Base-by-base conservation (phyloP, 2,888 invertebrate genomes). In the Lasioglossum leucozonium region DNA sequence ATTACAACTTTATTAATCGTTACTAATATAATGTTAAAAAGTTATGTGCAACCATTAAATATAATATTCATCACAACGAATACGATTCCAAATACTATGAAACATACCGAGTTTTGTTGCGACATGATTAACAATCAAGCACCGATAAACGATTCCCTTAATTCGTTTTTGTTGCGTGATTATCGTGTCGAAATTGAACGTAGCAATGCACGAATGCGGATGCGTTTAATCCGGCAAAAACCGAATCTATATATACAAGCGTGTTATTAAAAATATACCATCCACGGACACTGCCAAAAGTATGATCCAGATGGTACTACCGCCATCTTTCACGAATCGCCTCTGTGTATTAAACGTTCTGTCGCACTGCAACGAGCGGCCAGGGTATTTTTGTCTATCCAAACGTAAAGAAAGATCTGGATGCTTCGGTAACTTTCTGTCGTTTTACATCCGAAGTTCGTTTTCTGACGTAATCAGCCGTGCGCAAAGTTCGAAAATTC, bases 261-360 rank as follows among this genome's bases (percentile, higher is more conserved):
- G 47, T 8, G 11, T 86, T 89, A 89, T 88, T 88, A 89, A 92
- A 93, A 91, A 93, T 91, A 93, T 86, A 84, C 78, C 84, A 34
- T 44, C 13, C n/a, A n/a, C 62, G 13, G 42, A 34, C 44, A 65
- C 58, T 90, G 91, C 92, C 92, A 92, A 92, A 88, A 77, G 87
- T 88, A 89, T 51, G 75, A 88, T 92, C 91, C 93, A 92, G 92
- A 93, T 87, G 88, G 81, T 89, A 77, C 91, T 85, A 86, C 58
- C 30, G 72, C 51, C 69, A 40, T 75, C 79, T 78, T 67, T 78
- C 83, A 30, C 30, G 72, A 84, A 72, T 73, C 72, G 81, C 74
- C 69, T 73, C 62, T 37, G n/a, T 55, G 37, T 74, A 73, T 62
- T 69, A 79, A 42, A 69, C 47, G 47, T 82, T 51, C 34, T 58